Evolutionary conservation across 2,797 vertebrate genomes (phyloP).

Genomic region (Sitta carolinensis): DNA sequence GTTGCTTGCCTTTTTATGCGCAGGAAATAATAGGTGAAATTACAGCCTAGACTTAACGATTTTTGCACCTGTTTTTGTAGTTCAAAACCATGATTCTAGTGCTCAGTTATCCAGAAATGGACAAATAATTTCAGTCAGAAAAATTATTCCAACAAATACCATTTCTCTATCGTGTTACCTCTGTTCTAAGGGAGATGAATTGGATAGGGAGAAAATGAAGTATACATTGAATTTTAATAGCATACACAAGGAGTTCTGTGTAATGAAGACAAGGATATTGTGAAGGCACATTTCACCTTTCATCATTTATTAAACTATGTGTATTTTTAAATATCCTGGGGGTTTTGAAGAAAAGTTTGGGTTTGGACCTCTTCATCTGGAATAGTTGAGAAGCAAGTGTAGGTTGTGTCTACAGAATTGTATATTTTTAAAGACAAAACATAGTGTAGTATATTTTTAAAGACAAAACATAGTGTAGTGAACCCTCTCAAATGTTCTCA

Average conservation of each 20-base stretch:
- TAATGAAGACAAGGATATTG: neutral
- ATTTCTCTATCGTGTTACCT: neutral
- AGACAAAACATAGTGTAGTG: neutral
- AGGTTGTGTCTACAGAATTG: neutral
- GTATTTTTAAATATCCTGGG: neutral
- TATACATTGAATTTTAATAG: neutral
- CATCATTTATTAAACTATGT: neutral
- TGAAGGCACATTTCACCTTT: neutral
- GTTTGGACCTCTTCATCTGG: neutral
- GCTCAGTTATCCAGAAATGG: neutral
- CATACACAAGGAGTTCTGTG: neutral
- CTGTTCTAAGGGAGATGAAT: neutral
- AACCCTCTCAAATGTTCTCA: neutral
- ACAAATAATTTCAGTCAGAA: neutral
- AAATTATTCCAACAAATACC: neutral
- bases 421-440: neutral
- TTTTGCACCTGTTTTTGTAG: neutral
- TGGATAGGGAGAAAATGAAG: neutral
- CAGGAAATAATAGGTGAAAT: slow-evolving; percentile 21
- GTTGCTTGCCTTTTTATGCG: slow-evolving; percentile 12
- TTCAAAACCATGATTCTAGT: neutral
- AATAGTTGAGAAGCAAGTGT: neutral
- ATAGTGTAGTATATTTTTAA: neutral
- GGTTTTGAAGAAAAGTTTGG: neutral
- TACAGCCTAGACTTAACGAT: neutral